Conservation (phyloP, 2,113 vertebrate genomes). For the Apeltes quadracus region DNA sequence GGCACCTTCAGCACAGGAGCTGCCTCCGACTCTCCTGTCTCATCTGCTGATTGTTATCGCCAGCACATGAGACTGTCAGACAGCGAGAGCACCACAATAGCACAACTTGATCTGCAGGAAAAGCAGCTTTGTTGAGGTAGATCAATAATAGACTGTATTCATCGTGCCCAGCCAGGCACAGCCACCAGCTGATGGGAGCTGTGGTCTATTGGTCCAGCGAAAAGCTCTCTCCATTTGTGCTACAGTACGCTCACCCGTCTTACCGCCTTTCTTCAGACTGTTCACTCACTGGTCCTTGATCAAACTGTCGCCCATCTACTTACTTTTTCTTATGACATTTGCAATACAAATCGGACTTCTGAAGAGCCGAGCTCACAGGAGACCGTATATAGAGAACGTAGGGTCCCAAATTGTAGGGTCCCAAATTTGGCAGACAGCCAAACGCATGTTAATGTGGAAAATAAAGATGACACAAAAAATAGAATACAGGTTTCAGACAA, state of each 20-base stretch:
- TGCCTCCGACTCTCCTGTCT: constrained; percentile 13
- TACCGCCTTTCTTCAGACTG: not conserved
- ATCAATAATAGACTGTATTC: constrained; percentile 60
- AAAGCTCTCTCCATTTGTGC: not conserved
- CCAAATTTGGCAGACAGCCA: not conserved
- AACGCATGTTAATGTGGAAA: not conserved
- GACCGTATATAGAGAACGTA: not conserved
- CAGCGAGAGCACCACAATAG: constrained; percentile 16
- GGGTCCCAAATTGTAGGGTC: not conserved
- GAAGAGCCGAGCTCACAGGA: not conserved
- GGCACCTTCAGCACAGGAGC: not conserved
- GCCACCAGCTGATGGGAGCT: constrained; percentile 35
- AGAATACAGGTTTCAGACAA: not conserved
- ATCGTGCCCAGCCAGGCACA: constrained; percentile 46
- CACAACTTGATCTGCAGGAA: constrained; percentile 34
- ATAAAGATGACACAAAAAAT: not conserved
- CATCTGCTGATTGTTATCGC: constrained; percentile 5
- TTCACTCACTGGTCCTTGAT: not conserved
- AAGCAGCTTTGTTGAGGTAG: constrained; percentile 30
- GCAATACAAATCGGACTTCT: not conserved
- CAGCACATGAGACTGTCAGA: constrained; percentile 18
- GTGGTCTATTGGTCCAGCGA: constrained; percentile 25
- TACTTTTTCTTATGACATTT: not conserved
- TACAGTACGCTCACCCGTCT: not conserved
- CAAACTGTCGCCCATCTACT: not conserved